These are phyloP conservation scores for Ectropis crepuscularia DNA, from an alignment of 2,888 invertebrate genomes.

Conservation along the genomic window DNA sequence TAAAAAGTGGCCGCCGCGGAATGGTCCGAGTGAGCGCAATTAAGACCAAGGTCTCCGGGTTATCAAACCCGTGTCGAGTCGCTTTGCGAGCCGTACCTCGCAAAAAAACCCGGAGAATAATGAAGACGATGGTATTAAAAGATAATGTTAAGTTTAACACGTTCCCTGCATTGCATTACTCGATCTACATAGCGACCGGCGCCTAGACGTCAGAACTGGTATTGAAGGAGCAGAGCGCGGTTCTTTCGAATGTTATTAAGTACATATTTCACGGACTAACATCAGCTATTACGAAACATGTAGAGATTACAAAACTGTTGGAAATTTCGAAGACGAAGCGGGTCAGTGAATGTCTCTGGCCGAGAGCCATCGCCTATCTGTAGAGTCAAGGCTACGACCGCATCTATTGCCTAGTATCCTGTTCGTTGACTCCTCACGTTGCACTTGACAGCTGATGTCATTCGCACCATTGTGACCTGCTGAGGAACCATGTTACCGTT, in stretches of 20 bases:
- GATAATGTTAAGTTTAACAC: constrained; percentile 78
- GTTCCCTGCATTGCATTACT: constrained; percentile 63
- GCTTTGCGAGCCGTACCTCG: constrained; percentile 74
- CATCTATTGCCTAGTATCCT: constrained; percentile 78
- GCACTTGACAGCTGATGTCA: constrained; percentile 80
- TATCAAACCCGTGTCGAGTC: constrained; percentile 82
- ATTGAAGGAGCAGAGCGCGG: no score
- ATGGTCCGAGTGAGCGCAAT: constrained; percentile 83
- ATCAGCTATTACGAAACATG: constrained; percentile 32
- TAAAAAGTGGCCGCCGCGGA: constrained; percentile 81
- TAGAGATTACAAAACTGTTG: constrained; percentile 47
- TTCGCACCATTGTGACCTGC: constrained; percentile 79
- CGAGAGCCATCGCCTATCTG: constrained; percentile 64
- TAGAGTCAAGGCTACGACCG: constrained; percentile 73
- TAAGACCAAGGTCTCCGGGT: constrained; percentile 85
- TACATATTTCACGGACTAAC: constrained; percentile 17
- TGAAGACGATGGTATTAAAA: constrained; percentile 82
- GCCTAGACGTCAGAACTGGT: constrained; percentile 25
- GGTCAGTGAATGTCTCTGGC: constrained; percentile 79
- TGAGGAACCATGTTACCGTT: constrained; percentile 80
- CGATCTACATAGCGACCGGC: constrained; percentile 26
- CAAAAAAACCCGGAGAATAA: constrained; percentile 82
- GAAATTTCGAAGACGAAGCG: constrained; percentile 60
- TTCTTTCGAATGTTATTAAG: not conserved
- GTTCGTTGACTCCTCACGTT: constrained; percentile 75